These are phyloP conservation scores for Oxyteleia sp. DNA, from an alignment of 2,888 invertebrate genomes.

Conservation along the genomic window DNA sequence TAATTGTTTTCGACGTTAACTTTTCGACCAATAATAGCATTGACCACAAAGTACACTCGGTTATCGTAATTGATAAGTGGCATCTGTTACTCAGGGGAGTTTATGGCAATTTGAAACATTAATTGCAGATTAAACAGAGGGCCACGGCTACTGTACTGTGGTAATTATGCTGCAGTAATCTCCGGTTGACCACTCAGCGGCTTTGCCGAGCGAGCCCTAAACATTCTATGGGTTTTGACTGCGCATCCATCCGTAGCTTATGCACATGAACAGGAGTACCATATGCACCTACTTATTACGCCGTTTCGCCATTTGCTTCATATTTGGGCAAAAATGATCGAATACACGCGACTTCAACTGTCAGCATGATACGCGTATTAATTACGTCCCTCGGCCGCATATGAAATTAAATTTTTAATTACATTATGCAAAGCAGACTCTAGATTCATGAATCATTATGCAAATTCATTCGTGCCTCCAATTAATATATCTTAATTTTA, in stretches of 20 bases:
- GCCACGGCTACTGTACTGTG: conserved; percentile 78
- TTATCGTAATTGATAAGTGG: conserved; percentile 84
- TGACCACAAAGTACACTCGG: conserved; percentile 73
- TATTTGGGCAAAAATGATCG: conserved; percentile 61
- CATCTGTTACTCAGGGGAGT: conserved; percentile 82
- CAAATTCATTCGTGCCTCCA: conserved; percentile 46
- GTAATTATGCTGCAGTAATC: conserved; percentile 86
- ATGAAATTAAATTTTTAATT: conserved; percentile 52
- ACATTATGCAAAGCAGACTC: conserved; percentile 48
- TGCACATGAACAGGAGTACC: conserved; percentile 71
- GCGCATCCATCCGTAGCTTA: conserved; percentile 81
- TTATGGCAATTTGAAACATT: conserved; percentile 86
- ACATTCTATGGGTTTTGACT: conserved; percentile 79
- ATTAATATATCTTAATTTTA: conserved; percentile 66
- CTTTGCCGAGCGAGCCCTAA: conserved; percentile 79
- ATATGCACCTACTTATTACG: conserved; percentile 69
- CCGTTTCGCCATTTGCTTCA: conserved; percentile 51
- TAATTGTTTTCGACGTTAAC: conserved; percentile 65
- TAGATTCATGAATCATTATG: conserved; percentile 61
- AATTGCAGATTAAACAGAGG: conserved; percentile 87
- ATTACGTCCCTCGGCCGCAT: conserved; percentile 40
- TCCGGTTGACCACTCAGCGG: conserved; percentile 84
- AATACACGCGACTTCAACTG: conserved; percentile 54
- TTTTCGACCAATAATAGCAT: conserved; percentile 61
- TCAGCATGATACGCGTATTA: conserved; percentile 47